Evolutionary conservation across 2,888 invertebrate species (phyloP).

Genomic region (Folsomia candida): DNA sequence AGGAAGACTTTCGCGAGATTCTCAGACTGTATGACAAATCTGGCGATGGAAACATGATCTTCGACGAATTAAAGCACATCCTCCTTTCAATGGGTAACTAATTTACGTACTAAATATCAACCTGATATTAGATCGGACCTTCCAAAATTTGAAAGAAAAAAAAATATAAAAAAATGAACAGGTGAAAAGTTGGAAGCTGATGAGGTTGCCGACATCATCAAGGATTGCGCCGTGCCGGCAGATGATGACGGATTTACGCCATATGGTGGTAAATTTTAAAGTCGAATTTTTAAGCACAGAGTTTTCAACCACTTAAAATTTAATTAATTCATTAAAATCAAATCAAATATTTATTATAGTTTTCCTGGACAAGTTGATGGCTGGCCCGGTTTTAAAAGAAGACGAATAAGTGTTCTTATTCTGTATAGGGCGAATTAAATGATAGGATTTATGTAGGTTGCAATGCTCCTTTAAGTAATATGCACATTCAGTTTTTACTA

Average conservation of each 20-base stretch:
- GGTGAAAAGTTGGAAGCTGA: conserved; percentile 78
- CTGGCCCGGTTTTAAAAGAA: conserved; percentile 33
- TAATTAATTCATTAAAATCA: too few relatives aligned
- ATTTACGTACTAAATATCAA: too few relatives aligned
- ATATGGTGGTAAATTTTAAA: conserved; percentile 91
- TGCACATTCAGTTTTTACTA: too few relatives aligned
- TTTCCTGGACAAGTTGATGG: conserved; percentile 42
- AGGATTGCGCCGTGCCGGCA: conserved; percentile 85
- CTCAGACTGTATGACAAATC: conserved; percentile 98
- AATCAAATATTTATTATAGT: too few relatives aligned
- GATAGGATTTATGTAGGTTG: too few relatives aligned
- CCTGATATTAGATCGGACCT: too few relatives aligned
- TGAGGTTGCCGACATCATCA: conserved; percentile 73
- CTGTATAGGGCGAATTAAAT: too few relatives aligned
- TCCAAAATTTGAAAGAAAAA: too few relatives aligned
- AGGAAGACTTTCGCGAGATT: conserved; percentile 99
- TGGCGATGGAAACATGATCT: conserved; percentile 94
- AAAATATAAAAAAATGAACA: too few relatives aligned
- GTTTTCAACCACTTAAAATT: too few relatives aligned
- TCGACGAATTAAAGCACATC: conserved; percentile 94
- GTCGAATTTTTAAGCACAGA: too few relatives aligned
- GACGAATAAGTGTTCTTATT: conserved; percentile 14
- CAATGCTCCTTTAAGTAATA: too few relatives aligned
- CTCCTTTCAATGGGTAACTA: conserved; percentile 83
- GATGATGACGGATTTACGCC: conserved; percentile 92